phyloP scores from a whole-genome alignment of 2,797 vertebrate species.

The Coregonus sp. region DNA sequence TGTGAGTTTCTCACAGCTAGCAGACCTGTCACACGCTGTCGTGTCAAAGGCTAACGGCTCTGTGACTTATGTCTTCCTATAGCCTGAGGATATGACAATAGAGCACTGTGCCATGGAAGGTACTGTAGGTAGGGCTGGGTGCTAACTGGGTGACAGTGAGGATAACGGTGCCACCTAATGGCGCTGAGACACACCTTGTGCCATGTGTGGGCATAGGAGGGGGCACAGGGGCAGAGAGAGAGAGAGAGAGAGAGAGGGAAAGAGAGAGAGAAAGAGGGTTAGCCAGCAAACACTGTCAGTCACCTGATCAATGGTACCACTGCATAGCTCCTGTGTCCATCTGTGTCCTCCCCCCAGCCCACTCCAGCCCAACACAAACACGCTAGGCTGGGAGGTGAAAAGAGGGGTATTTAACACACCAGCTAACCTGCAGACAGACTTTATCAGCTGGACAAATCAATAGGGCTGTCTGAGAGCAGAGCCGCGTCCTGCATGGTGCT shows the following conservation, averaged over 20 bases:
- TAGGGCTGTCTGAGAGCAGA: slow-evolving; percentile 88
- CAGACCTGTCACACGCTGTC: slow-evolving; percentile 25
- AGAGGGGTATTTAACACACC: slow-evolving; percentile 82
- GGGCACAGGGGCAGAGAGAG: slow-evolving; percentile 9
- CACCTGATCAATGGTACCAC: slow-evolving; percentile 35
- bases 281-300: slow-evolving; percentile 2
- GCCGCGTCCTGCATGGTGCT: slow-evolving; percentile 47
- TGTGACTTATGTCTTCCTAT: slow-evolving; percentile 38
- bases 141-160: slow-evolving; percentile 31
- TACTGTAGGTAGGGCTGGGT: slow-evolving; percentile 34
- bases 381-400: slow-evolving; percentile 47
- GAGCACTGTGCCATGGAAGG: slow-evolving; percentile 21
- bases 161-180: slow-evolving; percentile 62
- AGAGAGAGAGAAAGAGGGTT: slow-evolving; percentile 20
- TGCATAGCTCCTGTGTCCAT: slow-evolving; percentile 25
- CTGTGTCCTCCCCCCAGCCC: neutral
- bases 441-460: slow-evolving; percentile 88
- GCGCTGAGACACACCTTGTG: slow-evolving; percentile 36
- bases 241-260: slow-evolving; percentile 13
- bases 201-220: slow-evolving; percentile 11
- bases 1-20: slow-evolving; percentile 51
- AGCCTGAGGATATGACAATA: slow-evolving; percentile 45
- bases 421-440: slow-evolving; percentile 76
- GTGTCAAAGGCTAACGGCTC: neutral
- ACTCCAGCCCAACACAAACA: neutral